These are phyloP conservation scores for Cynopterus sphinx DNA, from an alignment of 2,797 vertebrate species.

Conservation along the genomic window DNA sequence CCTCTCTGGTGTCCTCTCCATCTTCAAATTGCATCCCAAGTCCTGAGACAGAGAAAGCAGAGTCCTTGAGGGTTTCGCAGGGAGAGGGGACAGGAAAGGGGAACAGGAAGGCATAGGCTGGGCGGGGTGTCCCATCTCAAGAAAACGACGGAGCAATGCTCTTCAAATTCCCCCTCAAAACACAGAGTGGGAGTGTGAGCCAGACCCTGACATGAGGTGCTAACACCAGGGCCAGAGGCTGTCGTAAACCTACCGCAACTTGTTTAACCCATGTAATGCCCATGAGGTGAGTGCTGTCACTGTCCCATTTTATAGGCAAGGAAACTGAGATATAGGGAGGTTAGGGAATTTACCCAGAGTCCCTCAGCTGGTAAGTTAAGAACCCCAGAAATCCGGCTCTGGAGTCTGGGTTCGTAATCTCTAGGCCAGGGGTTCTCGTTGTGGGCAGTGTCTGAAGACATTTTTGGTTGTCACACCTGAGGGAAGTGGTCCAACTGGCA, in stretches of 20 bases:
- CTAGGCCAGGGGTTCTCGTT: background rate
- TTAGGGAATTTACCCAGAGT: background rate
- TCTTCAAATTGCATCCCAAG: background rate
- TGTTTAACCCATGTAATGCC: background rate
- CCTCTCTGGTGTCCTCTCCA: background rate
- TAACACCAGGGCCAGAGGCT: background rate
- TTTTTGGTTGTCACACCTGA: background rate
- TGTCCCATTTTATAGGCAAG: background rate
- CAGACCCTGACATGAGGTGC: background rate
- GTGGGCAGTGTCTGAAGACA: background rate
- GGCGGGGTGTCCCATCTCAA: fast-evolving
- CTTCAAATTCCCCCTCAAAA: background rate
- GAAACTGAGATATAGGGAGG: background rate
- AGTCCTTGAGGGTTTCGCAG: background rate
- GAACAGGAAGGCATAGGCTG: background rate
- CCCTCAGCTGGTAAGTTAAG: background rate
- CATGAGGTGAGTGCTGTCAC: background rate
- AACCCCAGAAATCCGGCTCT: background rate
- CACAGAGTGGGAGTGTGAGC: background rate
- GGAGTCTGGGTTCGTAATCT: background rate
- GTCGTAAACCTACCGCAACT: background rate
- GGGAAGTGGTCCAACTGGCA: background rate
- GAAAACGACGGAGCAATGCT: background rate
- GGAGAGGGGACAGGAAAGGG: background rate
- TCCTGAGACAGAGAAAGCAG: conserved; percentile 19